Evolutionary conservation across 2,797 vertebrate species (phyloP), one percentile per base, ranked within the genome.

Genomic region (Bovichtus variegatus): DNA sequence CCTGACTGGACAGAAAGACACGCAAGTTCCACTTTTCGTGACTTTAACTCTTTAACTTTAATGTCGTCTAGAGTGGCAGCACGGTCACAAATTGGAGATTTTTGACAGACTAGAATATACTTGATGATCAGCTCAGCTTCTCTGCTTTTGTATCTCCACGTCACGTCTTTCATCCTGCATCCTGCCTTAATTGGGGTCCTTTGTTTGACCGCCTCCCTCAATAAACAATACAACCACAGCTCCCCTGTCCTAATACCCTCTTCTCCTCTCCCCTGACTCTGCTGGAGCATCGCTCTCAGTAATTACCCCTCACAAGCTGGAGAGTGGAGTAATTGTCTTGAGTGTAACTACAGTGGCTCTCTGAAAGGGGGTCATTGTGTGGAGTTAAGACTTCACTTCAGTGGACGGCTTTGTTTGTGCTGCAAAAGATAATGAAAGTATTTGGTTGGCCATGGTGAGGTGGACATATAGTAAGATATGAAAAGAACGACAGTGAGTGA

Each of bases 331-430:
- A 93, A 95, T 96, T 96, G 95, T 93, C 91, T 85, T 89, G 71
- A 89, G 88, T 91, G 91, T 93, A 93, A 93, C 91, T 93, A 93
- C 93, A 94, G 93, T 92, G 94, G 90, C 87, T 87, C 87, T 80
- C 86, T 95, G 88, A 95, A 95, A 95, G 93, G 91, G 84, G 91
- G 81, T 94, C 94, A 94, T 96, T 96, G 95, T 96, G 91, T 81
- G 69, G 71, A 87, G 76, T 83, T 86, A 82, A 90, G 91, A 87
- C 89, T 84, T 94, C 85, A 92, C 91, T 87, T 93, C 85, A 93
- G 95, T 93, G 88, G 84, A 91, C 55, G 67, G 88, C 93, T 95
- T 95, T 95, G 94, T 96, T 94, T 94, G 91, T 81, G 79, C 90
- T 87, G 87, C 86, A 81, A 74, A 88, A 93, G 92, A 93, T 95